These are phyloP conservation scores for Physeter macrocephalus DNA, from an alignment of 2,113 vertebrate species.

Conservation along the genomic window DNA sequence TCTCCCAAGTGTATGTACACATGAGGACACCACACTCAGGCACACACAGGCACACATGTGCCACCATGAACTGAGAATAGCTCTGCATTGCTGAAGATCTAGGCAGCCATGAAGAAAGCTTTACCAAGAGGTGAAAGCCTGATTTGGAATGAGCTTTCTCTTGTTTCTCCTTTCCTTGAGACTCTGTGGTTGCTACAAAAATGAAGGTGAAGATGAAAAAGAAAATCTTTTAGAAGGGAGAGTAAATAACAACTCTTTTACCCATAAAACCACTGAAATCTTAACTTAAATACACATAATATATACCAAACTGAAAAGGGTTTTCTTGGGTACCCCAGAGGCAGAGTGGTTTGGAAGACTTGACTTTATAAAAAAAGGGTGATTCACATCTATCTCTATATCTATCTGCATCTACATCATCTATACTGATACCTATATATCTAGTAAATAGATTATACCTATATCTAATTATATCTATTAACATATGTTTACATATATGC, in stretches of 20 bases:
- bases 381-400: neutral
- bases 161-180: neutral
- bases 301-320: neutral
- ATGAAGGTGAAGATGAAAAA: neutral
- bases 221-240: neutral
- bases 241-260: neutral
- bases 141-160: neutral
- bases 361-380: neutral
- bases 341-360: neutral
- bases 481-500: neutral
- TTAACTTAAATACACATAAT: neutral
- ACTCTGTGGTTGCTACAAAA: neutral
- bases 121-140: neutral
- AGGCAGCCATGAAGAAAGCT: neutral
- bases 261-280: neutral
- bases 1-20: neutral
- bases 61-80: neutral
- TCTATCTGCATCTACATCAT: neutral
- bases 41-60: neutral
- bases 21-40: neutral
- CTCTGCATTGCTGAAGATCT: neutral
- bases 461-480: neutral
- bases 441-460: neutral
- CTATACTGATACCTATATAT: neutral
- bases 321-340: neutral